Base-by-base conservation (phyloP, 2,113 vertebrate genomes). In the Himantopus leucocephalus region DNA sequence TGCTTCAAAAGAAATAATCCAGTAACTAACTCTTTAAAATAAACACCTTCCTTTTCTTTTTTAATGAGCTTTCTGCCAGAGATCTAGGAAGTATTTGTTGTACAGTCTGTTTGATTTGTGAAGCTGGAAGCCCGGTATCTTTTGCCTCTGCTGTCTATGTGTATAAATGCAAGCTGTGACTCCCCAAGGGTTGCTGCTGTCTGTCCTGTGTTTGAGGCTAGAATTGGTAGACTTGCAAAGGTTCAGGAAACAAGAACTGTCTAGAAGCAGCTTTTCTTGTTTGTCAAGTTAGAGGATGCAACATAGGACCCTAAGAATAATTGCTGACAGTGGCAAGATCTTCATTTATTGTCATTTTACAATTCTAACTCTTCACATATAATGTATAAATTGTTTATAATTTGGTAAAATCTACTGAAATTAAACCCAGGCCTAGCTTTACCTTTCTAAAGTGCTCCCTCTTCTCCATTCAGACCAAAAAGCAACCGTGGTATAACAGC, bases 401-500 rank as follows among this genome's bases (percentile, higher is more conserved):
- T 48, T 26, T 29, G 8, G 6, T 86, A 22, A 32, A 67, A 79
- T 50, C 8, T 94, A 2, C 3, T 56, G 34, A 48, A 48, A 8
- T 58, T 34, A 74, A 78, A 15, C 24, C 10, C 24, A 19, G 68
- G 27, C 48, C 43, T 76, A 48, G 15, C 58, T 93, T 91, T 64
- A 6, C 5, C 19, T 58, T 93, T 86, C n/a, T 93, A 62, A 96
- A 66, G 68, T 73, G 48, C 91, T 90, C 32, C 86, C 75, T 90
- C 29, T 83, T 92, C 35, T 91, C 66, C n/a, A 3, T 71, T 43
- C 96, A 99, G 99, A 99, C 99, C 71, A 99, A 99, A 96, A 99
- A 99, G 75, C 99, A 99, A 94, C 99, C 99, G 0, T 99, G 99
- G 99, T 99, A 99, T 96, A 99, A 99, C 96, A 99, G 99, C 98